Conservation (phyloP, 1,140 invertebrate genomes). For the Luehdorfia chinensis region DNA sequence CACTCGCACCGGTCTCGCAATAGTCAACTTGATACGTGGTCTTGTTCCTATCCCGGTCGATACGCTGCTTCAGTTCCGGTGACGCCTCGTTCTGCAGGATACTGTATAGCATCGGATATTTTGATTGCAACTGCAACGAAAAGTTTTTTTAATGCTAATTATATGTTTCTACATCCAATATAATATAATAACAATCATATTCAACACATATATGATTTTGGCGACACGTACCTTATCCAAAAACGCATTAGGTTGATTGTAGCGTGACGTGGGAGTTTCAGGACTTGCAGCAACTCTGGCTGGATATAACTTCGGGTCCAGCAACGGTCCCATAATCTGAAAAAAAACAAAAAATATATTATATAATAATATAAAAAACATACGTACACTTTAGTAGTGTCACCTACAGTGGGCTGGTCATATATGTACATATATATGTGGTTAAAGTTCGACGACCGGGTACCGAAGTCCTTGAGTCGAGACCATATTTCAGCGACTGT, state of each 20-base stretch:
- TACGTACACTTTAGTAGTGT: too few relatives aligned
- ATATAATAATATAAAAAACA: too few relatives aligned
- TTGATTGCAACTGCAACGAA: constrained; percentile 75
- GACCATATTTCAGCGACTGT: too few relatives aligned
- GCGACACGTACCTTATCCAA: constrained; percentile 71
- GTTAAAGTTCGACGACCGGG: too few relatives aligned
- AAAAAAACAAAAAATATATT: too few relatives aligned
- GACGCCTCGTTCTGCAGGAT: constrained; percentile 74
- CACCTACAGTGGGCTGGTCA: too few relatives aligned
- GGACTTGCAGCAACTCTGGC: constrained; percentile 73
- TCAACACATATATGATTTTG: neutral
- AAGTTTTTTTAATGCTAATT: too few relatives aligned
- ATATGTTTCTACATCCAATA: too few relatives aligned
- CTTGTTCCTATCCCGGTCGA: constrained; percentile 77
- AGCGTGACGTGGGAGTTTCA: constrained; percentile 65
- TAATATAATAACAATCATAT: too few relatives aligned
- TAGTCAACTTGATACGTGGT: constrained; percentile 80
- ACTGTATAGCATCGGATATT: constrained; percentile 79
- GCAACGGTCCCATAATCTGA: constrained; percentile 75
- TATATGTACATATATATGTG: too few relatives aligned
- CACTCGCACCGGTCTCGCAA: constrained; percentile 73
- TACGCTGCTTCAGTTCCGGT: constrained; percentile 74
- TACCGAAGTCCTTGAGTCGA: too few relatives aligned
- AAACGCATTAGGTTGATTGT: constrained; percentile 77
- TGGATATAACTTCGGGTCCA: constrained; percentile 79